Base-by-base conservation (phyloP, 2,113 vertebrate species). In the Ornithorhynchus anatinus region DNA sequence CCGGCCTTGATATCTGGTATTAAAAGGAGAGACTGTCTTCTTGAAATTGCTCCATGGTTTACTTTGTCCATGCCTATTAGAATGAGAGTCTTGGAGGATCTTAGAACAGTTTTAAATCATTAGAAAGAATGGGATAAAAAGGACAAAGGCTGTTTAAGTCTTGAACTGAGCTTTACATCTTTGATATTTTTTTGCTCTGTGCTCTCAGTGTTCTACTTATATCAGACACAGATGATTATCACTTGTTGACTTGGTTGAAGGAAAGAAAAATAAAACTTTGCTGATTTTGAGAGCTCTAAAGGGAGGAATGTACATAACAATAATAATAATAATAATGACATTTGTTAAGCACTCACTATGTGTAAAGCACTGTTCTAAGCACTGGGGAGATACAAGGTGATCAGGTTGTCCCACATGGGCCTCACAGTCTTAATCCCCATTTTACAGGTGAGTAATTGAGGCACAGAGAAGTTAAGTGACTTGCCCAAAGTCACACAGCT, bases 231-330 rank as follows among this genome's bases (percentile, higher is more conserved):
- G 56, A 52, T 54, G 61, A 57, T 50, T 80, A 91, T 85, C 89
- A 91, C 75, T 83, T 45, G 59, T 56, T 29, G 60, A 76, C 62
- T 84, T 64, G 89, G 81, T 86, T 85, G 79, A 58, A 53, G 52
- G 81, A 84, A 89, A 82, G 86, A 88, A 84, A 89, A 88, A 88
- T 78, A 69, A 83, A 75, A 92, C 89, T 71, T 86, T 86, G 67
- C 81, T 77, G 84, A 84, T 78, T n/a, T n/a, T n/a, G n/a, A n/a
- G n/a, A n/a, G n/a, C n/a, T n/a, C n/a, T 62, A 42, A 65, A 38
- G 33, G n/a, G 52, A 51, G 35, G 63, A 77, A 27, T 40, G 50
- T 71, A 48, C 65, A 84, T n/a, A n/a, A n/a, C n/a, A n/a, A n/a
- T n/a, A n/a, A n/a, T n/a, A n/a, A n/a, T n/a, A n/a, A n/a, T n/a